phyloP scores from a whole-genome alignment of 1,140 invertebrate genomes.

The Vanessa tameamea region DNA sequence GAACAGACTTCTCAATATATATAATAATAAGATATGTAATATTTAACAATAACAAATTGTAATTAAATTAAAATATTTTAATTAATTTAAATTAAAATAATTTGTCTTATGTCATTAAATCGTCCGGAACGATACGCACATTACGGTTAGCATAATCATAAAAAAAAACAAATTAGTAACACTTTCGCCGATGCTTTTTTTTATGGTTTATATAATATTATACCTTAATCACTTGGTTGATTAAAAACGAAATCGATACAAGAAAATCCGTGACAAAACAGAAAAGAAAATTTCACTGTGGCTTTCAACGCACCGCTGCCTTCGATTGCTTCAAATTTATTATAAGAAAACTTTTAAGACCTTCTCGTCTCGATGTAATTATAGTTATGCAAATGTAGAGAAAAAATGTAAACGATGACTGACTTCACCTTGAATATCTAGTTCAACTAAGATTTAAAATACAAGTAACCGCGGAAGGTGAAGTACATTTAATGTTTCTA shows the following conservation, averaged over 20 bases:
- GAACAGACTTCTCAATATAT: too few relatives aligned
- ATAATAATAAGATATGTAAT: too few relatives aligned
- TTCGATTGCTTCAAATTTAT: constrained; percentile 10
- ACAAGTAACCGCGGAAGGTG: too few relatives aligned
- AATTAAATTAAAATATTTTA: too few relatives aligned
- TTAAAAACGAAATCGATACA: constrained; percentile 25
- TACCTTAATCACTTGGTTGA: constrained; percentile 25
- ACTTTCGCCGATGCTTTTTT: constrained; percentile 5
- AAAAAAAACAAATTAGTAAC: neutral
- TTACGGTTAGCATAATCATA: neutral
- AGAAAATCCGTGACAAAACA: constrained; percentile 20
- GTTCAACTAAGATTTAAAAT: too few relatives aligned
- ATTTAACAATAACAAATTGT: too few relatives aligned
- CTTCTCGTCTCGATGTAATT: neutral
- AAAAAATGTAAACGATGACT: neutral
- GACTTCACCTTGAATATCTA: neutral
- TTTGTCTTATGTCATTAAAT: neutral
- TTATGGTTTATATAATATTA: neutral
- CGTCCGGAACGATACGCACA: neutral
- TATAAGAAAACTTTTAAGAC: neutral
- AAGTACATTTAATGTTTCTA: too few relatives aligned
- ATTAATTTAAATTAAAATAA: too few relatives aligned
- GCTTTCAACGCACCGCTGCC: constrained; percentile 20
- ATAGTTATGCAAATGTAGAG: neutral
- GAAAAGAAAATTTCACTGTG: constrained; percentile 18